Evolutionary conservation across 2,797 vertebrate genomes (phyloP).

Genomic region (Sebastes flavidus): DNA sequence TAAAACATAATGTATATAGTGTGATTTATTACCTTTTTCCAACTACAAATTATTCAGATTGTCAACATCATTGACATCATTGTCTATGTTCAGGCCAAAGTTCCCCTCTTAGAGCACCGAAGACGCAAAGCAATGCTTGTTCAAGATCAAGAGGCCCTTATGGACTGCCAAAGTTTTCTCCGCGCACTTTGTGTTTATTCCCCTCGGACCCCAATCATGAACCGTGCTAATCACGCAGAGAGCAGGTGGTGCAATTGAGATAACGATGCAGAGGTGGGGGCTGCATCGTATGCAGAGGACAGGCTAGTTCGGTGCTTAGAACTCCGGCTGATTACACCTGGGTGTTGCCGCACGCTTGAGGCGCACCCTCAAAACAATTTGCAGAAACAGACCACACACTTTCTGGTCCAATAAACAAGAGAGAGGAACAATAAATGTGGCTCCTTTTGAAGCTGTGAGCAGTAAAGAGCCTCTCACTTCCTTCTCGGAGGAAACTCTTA

Average conservation of each 20-base stretch:
- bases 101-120: not conserved
- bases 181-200: conserved; percentile 30
- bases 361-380: conserved; percentile 8
- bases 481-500: not conserved
- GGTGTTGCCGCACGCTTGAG: conserved; percentile 18
- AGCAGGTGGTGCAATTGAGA: conserved; percentile 64
- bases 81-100: not conserved
- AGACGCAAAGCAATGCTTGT: conserved; percentile 14
- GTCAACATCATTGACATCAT: not conserved
- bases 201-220: conserved; percentile 42
- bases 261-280: conserved; percentile 46
- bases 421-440: not conserved
- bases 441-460: not conserved
- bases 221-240: conserved; percentile 49
- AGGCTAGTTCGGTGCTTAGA: conserved; percentile 33
- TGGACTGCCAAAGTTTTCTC: conserved; percentile 40
- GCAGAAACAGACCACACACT: not conserved
- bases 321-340: conserved; percentile 37
- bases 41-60: no score
- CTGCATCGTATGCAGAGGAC: conserved; percentile 33
- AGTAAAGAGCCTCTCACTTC: not conserved
- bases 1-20: not conserved
- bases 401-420: not conserved
- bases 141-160: conserved; percentile 44
- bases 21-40: not conserved